Evolutionary conservation across 2,888 invertebrate species (phyloP), one percentile per base, ranked within the genome.

Genomic region (Orchesella flavescens): DNA sequence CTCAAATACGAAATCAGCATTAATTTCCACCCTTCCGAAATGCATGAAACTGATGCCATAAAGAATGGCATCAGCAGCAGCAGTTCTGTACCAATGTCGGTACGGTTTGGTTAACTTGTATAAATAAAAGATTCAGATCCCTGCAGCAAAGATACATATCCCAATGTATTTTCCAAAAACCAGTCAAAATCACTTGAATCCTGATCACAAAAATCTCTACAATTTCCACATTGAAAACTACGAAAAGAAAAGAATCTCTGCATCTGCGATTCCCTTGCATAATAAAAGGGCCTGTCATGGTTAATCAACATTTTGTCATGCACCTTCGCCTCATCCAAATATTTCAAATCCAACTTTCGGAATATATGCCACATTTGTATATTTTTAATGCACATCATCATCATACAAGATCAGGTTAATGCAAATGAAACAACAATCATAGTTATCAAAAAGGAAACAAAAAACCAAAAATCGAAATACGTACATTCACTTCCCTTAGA

Each of bases 231-330:
- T 46, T 2, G 24, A 63, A 24, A 23, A 34, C 2, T 34, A 2
- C 34, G 34, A 7, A 34, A 34, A 34, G 34, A 34, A 34, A 34
- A 7, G n/a, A n/a, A 61, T n/a, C 1, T 46, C 17, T 34, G 73
- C 83, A 77, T 68, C 69, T 83, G 84, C 74, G 69, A 71, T 46
- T 68, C 69, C 66, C 69, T 84, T 86, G 83, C 83, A 85, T 87
- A 86, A 86, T 86, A 86, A 87, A 85, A 76, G 83, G 74, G 79
- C 84, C 85, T 88, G 88, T 88, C 88, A 88, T 87, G 88, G 83
- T 87, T 88, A 88, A 87, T 88, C 88, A 88, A 88, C 86, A 88
- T 88, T 88, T 88, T 88, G 88, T 88, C 87, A 88, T 88, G 88
- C 85, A 84, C 83, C 72, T 83, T 83, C 66, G 61, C 66, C 5